phyloP scores from a whole-genome alignment of 2,113 vertebrate species.

The Crotalus viridis region DNA sequence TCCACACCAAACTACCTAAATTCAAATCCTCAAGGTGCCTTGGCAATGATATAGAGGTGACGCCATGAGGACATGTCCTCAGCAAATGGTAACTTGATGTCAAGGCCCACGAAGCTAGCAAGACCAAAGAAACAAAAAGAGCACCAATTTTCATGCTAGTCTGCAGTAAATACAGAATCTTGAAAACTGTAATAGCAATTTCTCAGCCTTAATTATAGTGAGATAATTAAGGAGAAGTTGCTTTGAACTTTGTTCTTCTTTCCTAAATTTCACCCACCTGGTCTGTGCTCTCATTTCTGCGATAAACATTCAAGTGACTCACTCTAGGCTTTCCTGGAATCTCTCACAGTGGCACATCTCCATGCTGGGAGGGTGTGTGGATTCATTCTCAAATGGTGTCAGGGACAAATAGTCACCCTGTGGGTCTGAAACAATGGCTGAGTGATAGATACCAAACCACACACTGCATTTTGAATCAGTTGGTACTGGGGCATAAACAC shows the following conservation, averaged over 20 bases:
- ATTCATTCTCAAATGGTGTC: not conserved
- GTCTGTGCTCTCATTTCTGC: not conserved
- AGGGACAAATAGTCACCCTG: not conserved
- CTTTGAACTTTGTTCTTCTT: not conserved
- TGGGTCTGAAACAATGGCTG: not conserved
- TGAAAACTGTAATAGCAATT: not conserved
- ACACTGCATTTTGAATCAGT: not conserved
- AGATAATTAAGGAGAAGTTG: not conserved
- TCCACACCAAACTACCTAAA: not conserved
- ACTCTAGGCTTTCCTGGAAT: not conserved
- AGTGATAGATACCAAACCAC: not conserved
- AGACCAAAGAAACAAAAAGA: not conserved
- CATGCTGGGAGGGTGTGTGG: not conserved
- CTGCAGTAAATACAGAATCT: not conserved
- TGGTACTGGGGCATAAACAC: not conserved
- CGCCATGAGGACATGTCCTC: not conserved
- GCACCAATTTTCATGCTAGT: not conserved
- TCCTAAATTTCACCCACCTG: not conserved
- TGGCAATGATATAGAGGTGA: not conserved
- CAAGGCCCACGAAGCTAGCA: not conserved
- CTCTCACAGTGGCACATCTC: not conserved
- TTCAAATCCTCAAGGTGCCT: not conserved
- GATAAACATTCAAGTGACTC: not conserved
- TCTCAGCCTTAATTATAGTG: not conserved
- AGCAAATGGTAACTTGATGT: not conserved